phyloP scores from a whole-genome alignment of 2,797 vertebrate species.

The Hylomyscus alleni region DNA sequence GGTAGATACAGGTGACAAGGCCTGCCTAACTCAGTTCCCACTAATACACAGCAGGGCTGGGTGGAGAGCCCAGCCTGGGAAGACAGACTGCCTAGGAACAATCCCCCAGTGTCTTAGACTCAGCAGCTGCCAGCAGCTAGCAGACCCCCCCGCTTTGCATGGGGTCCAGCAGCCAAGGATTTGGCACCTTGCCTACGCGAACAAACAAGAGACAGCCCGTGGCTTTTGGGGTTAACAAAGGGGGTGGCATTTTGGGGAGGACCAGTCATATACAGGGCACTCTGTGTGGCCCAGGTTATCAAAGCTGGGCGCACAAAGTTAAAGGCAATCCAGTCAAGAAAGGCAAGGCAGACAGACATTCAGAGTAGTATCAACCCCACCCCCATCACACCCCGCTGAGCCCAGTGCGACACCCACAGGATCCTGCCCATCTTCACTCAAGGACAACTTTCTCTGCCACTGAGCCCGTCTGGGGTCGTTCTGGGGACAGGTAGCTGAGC shows the following conservation, averaged over 20 bases:
- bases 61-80: background rate
- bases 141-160: background rate
- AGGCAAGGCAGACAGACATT: background rate
- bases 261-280: background rate
- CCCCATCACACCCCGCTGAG: too few relatives aligned
- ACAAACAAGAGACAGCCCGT: background rate
- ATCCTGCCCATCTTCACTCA: background rate
- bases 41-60: background rate
- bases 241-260: background rate
- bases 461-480: background rate
- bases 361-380: background rate
- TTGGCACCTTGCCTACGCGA: background rate
- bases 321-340: background rate
- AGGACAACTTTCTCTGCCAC: background rate
- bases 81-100: background rate
- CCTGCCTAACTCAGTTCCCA: background rate
- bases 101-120: background rate
- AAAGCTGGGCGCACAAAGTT: background rate
- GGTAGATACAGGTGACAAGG: background rate
- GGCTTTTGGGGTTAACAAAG: slow-evolving; percentile 58
- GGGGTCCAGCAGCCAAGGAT: background rate
- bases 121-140: background rate
- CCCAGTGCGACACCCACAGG: background rate
- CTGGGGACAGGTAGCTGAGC: background rate
- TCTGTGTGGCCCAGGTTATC: background rate